These are phyloP conservation scores for Heliconius ismenius DNA, from an alignment of 2,888 invertebrate genomes.

Conservation along the genomic window DNA sequence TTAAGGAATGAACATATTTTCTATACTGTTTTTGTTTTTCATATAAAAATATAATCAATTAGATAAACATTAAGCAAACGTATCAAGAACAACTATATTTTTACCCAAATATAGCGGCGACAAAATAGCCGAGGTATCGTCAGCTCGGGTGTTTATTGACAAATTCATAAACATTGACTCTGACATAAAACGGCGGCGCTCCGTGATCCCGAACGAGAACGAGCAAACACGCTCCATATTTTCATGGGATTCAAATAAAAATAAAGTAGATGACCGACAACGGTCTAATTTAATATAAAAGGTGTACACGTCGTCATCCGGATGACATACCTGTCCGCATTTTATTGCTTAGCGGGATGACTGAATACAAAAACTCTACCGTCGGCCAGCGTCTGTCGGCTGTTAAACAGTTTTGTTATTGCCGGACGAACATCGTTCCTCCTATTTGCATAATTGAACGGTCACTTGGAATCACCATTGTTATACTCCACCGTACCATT, in stretches of 20 bases:
- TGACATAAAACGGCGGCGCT: constrained; percentile 68
- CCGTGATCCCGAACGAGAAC: constrained; percentile 65
- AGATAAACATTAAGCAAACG: constrained; percentile 52
- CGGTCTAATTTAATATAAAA: constrained; percentile 79
- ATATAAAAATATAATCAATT: constrained; percentile 51
- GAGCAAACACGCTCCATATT: constrained; percentile 75
- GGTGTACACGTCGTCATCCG: constrained; percentile 71
- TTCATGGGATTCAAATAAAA: constrained; percentile 81
- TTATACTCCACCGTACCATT: constrained; percentile 81
- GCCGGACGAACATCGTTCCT: constrained; percentile 74
- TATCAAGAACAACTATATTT: constrained; percentile 48
- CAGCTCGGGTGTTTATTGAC: constrained; percentile 71
- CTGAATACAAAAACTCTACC: constrained; percentile 72
- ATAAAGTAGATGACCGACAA: constrained; percentile 76
- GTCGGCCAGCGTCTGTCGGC: constrained; percentile 71
- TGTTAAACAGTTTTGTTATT: constrained; percentile 82
- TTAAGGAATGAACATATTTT: background rate
- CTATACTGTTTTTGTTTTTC: background rate
- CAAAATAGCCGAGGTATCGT: constrained; percentile 67
- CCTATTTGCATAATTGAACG: constrained; percentile 83
- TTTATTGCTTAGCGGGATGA: constrained; percentile 71
- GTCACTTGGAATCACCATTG: constrained; percentile 80
- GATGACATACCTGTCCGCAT: constrained; percentile 70
- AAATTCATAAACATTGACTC: constrained; percentile 80
- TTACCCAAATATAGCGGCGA: constrained; percentile 55